phyloP scores from a whole-genome alignment of 2,113 vertebrate genomes.

The Anolis sagrei region DNA sequence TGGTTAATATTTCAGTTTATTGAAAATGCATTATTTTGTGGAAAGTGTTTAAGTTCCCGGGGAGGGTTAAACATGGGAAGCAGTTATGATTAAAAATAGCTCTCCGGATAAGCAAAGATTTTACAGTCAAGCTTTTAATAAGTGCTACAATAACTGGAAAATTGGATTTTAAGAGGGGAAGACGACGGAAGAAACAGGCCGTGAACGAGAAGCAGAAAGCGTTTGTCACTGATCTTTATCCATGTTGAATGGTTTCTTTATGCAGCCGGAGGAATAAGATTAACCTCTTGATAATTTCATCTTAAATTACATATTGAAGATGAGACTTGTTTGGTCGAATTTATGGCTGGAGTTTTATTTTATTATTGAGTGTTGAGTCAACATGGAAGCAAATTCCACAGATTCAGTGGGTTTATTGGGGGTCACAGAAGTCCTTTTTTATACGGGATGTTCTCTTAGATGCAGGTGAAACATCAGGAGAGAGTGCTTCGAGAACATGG shows the following conservation, averaged over 20 bases:
- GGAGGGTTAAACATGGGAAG: conserved; percentile 78
- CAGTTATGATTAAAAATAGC: conserved; percentile 82
- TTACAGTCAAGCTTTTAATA: conserved; percentile 76
- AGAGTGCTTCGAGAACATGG: no score
- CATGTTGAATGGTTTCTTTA: conserved; percentile 32
- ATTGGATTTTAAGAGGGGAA: conserved; percentile 66
- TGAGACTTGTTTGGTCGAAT: not conserved
- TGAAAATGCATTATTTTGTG: conserved; percentile 83
- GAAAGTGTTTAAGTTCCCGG: conserved; percentile 78
- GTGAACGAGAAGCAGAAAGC: not conserved
- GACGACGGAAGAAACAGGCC: conserved; percentile 35
- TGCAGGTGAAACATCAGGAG: no score
- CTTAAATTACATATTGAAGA: conserved; percentile 40
- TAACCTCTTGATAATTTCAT: conserved; percentile 29
- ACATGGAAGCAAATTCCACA: no score
- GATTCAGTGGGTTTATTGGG: no score
- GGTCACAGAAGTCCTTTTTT: no score
- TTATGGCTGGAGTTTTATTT: not conserved
- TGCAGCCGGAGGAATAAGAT: conserved; percentile 22
- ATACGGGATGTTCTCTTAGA: no score
- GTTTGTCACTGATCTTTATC: conserved; percentile 38
- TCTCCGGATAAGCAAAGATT: conserved; percentile 71
- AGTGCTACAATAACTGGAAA: conserved; percentile 69
- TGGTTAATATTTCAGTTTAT: conserved; percentile 93
- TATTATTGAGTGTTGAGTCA: no score